Evolutionary conservation across 2,113 vertebrate species (phyloP).

Genomic region (Plecturocebus donacophilus): DNA sequence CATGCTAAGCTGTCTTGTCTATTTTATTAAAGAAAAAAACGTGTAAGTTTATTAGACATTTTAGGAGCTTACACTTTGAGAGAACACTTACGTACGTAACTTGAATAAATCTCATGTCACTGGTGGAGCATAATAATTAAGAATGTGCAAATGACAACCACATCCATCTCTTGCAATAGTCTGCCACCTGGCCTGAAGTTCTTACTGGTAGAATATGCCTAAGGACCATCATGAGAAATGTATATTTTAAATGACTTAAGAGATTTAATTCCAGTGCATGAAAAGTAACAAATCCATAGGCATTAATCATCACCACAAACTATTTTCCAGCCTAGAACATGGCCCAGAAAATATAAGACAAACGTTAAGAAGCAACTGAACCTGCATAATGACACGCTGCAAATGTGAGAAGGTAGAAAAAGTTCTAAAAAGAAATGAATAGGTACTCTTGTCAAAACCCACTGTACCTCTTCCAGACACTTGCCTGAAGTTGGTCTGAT

Average conservation of each 20-base stretch:
- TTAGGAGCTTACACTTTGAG: neutral
- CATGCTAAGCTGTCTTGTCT: neutral
- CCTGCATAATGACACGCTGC: neutral
- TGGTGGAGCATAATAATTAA: neutral
- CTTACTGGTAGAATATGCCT: neutral
- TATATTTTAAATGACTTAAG: conserved; percentile 5
- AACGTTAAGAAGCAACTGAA: neutral
- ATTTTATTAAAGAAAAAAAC: conserved; percentile 29
- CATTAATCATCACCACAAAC: neutral
- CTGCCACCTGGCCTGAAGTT: neutral
- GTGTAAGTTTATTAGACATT: neutral
- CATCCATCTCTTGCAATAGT: neutral
- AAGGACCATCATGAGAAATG: neutral
- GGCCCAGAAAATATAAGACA: neutral
- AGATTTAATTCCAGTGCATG: neutral
- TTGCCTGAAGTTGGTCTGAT: neutral
- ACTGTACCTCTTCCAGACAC: neutral
- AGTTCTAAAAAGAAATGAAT: neutral
- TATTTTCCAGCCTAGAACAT: neutral
- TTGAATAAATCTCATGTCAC: conserved; percentile 2
- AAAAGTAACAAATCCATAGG: neutral
- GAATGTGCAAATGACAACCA: neutral
- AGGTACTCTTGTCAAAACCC: neutral
- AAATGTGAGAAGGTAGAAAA: neutral
- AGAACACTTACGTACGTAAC: neutral